Evolutionary conservation across 2,113 vertebrate species (phyloP), one percentile per base, ranked within the genome.

Genomic region (Amblyornis subalaris): DNA sequence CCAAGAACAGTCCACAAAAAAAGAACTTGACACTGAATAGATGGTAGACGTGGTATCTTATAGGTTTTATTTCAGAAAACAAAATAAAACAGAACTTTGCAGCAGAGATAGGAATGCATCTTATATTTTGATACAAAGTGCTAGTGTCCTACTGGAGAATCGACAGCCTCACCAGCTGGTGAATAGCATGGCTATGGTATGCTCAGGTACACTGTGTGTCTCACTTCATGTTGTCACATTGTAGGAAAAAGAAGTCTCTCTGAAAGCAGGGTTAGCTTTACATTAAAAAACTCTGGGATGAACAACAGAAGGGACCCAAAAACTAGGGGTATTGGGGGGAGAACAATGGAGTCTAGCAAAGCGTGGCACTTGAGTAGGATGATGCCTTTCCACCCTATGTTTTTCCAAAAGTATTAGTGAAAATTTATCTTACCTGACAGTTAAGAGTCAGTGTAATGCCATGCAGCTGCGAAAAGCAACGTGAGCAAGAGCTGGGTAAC

Each of bases 11-110:
- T 47, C 83, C 64, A 67, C 61, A 65, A 85, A 90, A 92, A 95
- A 95, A 95, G 40, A 94, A 93, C 74, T 1, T 95, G 93, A 96
- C 85, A 95, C 88, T 84, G 57, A 82, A 84, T 71, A 80, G 85
- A 74, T 67, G 40, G 82, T 29, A 92, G 69, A 82, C 7, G 11
- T 95, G 85, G 7, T 20, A 74, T 85, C 88, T 85, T 40, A 64
- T 0, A 91, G 55, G 65, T 78, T 95, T 97, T 95, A 95, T 95
- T 97, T 93, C 94, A 81, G 75, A 92, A 88, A 94, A 95, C 67
- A 95, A 94, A 94, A 73, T 81, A 93, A 86, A 94, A 76, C 57
- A 95, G 88, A 89, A 93, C 72, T 94, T 86, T 69, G 92, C 85
- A 88, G 82, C 67, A 90, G 90, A 90, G 78, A 90, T 19, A 93